Percentiles rank a stretch among this genome's conserved stretches.
Evolutionary conservation across 2,113 vertebrate species (phyloP).

Genomic region (human (Homo sapiens)): GRCh38 chr14:26714501-26715000

Average conservation of each 20-base stretch:
- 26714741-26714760: neutral
- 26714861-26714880: neutral
- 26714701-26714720: neutral
- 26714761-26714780: neutral
- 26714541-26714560: neutral
- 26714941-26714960: neutral
- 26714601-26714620: neutral
- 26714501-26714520: neutral
- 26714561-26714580: neutral
- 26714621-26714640: neutral
- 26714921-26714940: neutral
- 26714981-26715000: neutral
- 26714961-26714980: conserved; percentile 9
- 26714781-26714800: neutral
- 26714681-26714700: neutral
- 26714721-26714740: neutral
- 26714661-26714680: neutral
- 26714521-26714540: neutral
- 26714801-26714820: neutral
- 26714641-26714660: neutral
- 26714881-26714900: neutral
- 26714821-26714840: neutral
- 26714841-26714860: neutral
- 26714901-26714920: neutral
- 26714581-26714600: neutral